Evolutionary conservation across 2,113 vertebrate genomes (phyloP), one percentile per base, ranked within the genome.

Genomic region (Actinemys pallida): DNA sequence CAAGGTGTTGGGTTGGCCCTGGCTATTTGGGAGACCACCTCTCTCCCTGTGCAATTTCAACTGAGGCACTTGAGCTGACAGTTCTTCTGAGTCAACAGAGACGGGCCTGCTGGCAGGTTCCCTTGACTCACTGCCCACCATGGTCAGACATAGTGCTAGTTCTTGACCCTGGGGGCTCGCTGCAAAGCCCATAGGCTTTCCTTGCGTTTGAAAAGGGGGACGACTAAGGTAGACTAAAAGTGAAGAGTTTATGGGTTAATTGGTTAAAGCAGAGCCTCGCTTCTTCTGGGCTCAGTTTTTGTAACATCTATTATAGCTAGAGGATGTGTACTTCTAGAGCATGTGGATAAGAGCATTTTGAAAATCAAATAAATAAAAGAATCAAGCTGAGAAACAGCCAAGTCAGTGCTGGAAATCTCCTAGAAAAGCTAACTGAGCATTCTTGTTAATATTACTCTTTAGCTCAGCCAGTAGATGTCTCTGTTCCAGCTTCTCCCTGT

Each of bases 401-500:
- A 5, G 17, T 59, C 35, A 13, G 9, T 22, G 9, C 17, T 69
- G 84, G 49, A 86, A 85, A 6, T 27, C 42, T 87, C 65, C 56
- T 22, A 76, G 22, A 54, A 83, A 88, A 11, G 17, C 11, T 81
- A 54, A 49, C 59, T 2, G 53, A 76, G 52, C 0, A 0, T 16
- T 56, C 42, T 25, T 5, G 39, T 54, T 82, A 3, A 0, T 9
- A 78, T 12, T 31, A 14, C 89, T 94, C 56, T 96, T 22, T 13
- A 50, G 22, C 29, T 76, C 91, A 87, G 87, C 96, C 35, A 9
- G 92, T 82, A 98, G 93, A 94, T 97, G 97, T 97, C 93, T 92
- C 96, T 93, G 19, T 84, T 80, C 93, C 86, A 96, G 62, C 79
- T 97, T 95, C 49, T 86, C 86, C 45, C 65, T 82, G 81, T 39